These are phyloP conservation scores for Orientallactaga bullata DNA, from an alignment of 2,113 vertebrate species.

Conservation along the genomic window DNA sequence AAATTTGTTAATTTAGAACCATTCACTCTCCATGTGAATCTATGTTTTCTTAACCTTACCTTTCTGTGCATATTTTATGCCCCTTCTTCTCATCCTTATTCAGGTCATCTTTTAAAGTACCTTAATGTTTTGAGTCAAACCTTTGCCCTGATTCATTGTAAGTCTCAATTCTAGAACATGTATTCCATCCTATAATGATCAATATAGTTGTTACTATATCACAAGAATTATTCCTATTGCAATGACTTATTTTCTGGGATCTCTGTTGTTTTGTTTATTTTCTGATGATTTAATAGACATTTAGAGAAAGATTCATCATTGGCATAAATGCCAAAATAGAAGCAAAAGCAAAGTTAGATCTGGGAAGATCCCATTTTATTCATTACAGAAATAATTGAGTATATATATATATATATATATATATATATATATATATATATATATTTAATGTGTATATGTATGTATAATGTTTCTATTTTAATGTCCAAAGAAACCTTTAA, in stretches of 20 bases:
- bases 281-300: neutral
- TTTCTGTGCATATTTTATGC: neutral
- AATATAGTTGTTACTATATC: neutral
- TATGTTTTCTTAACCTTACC: neutral
- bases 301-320: constrained; percentile 19
- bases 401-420: neutral
- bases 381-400: neutral
- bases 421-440: neutral
- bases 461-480: neutral
- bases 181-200: neutral
- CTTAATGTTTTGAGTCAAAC: neutral
- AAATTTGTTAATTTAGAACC: neutral
- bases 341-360: neutral
- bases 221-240: neutral
- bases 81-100: neutral
- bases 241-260: neutral
- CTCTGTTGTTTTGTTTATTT: neutral
- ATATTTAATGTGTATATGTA: too few relatives aligned
- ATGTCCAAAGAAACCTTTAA: neutral
- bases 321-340: neutral
- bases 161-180: neutral
- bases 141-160: neutral
- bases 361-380: neutral
- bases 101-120: neutral
- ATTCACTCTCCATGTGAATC: neutral